These are phyloP conservation scores for Romanogobio albipinnatus DNA, from an alignment of 2,113 vertebrate genomes.

Conservation along the genomic window DNA sequence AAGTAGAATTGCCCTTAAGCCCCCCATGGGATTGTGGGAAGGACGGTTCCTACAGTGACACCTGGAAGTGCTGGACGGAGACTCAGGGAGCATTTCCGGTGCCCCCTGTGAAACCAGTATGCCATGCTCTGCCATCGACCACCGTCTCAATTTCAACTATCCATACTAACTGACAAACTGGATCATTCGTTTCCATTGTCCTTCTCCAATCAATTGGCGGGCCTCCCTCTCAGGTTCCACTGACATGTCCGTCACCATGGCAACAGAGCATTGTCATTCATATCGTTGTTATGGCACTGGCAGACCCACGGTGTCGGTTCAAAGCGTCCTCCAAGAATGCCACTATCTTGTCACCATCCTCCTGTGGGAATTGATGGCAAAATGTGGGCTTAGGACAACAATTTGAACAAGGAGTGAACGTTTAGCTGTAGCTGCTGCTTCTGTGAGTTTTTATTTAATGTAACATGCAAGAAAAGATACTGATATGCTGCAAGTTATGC, in stretches of 20 bases:
- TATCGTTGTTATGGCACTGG: slow-evolving; percentile 19
- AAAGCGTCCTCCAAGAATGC: slow-evolving; percentile 30
- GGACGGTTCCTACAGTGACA: slow-evolving; percentile 14
- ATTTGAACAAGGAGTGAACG: neutral
- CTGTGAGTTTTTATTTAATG: neutral
- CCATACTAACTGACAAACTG: neutral
- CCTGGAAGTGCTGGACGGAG: slow-evolving; percentile 20
- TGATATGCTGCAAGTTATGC: neutral
- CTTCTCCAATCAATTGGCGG: neutral
- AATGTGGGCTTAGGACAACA: neutral
- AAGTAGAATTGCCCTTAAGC: neutral
- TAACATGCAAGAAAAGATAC: neutral
- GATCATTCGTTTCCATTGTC: neutral
- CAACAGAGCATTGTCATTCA: slow-evolving; percentile 6
- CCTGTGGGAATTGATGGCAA: slow-evolving; percentile 16
- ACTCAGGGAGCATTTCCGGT: neutral
- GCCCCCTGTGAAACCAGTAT: slow-evolving; percentile 1
- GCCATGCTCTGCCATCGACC: neutral
- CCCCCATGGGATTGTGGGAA: neutral
- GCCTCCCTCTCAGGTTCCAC: slow-evolving; percentile 12
- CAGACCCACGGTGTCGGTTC: slow-evolving; percentile 18
- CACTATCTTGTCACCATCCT: slow-evolving; percentile 38
- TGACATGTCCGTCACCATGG: slow-evolving; percentile 3
- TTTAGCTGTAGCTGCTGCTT: neutral
- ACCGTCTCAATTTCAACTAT: neutral